Conservation (phyloP, 2,888 invertebrate genomes). For the Lepeophtheirus nordmannii region DNA sequence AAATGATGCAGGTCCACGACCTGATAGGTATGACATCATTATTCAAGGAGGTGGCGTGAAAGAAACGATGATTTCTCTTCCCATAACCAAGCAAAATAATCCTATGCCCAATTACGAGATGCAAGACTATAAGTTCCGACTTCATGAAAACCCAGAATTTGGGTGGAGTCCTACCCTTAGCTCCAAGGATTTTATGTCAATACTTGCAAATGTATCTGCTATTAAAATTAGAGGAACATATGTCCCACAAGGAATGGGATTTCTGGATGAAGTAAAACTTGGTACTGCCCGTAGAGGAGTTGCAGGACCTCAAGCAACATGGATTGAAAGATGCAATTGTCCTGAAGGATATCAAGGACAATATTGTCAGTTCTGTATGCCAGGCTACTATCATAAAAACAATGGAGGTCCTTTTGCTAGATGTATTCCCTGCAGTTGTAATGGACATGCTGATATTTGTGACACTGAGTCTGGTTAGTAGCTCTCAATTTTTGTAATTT, state of each 20-base stretch:
- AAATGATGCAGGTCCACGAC: conserved; percentile 54
- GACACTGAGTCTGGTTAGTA: conserved; percentile 69
- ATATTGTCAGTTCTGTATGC: conserved; percentile 91
- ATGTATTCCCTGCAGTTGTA: conserved; percentile 92
- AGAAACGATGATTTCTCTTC: conserved; percentile 55
- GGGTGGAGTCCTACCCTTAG: conserved; percentile 85
- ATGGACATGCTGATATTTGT: conserved; percentile 87
- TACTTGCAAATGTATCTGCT: conserved; percentile 80
- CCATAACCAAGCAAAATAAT: conserved; percentile 84
- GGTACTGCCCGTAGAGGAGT: conserved; percentile 72
- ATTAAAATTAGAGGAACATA: conserved; percentile 88
- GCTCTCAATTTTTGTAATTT: background rate
- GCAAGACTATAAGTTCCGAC: conserved; percentile 64
- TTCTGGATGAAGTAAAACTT: conserved; percentile 69
- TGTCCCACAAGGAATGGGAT: conserved; percentile 62
- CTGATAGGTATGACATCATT: conserved; percentile 70
- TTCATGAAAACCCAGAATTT: conserved; percentile 79
- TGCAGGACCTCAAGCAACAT: conserved; percentile 52
- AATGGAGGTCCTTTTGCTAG: conserved; percentile 81
- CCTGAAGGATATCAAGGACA: conserved; percentile 66
- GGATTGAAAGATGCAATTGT: conserved; percentile 63
- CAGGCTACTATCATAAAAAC: conserved; percentile 79
- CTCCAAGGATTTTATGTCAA: conserved; percentile 73
- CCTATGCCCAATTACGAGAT: conserved; percentile 54
- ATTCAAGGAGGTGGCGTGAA: conserved; percentile 60